phyloP scores from a whole-genome alignment of 2,888 invertebrate genomes.

The Plusia festucae region DNA sequence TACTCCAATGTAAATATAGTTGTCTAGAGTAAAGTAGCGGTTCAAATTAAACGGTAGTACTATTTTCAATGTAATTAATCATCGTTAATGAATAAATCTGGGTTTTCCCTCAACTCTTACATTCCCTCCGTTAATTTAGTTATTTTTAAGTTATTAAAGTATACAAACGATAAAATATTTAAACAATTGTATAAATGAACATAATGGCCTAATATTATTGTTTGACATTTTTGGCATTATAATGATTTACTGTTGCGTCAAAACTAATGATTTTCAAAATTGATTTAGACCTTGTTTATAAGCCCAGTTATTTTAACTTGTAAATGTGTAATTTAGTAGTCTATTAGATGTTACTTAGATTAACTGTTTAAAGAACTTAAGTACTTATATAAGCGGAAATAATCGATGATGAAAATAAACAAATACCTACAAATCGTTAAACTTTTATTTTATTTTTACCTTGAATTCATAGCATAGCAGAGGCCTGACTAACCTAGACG shows the following conservation, averaged over 20 bases:
- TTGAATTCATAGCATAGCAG: slow-evolving; percentile 10
- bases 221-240: slow-evolving; percentile 36
- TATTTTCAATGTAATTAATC: slow-evolving; percentile 54
- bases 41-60: slow-evolving; percentile 50
- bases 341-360: slow-evolving; percentile 87
- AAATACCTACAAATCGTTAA: slow-evolving; percentile 81
- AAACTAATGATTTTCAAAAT: slow-evolving; percentile 43
- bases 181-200: slow-evolving; percentile 20
- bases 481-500: neutral
- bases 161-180: slow-evolving; percentile 28
- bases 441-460: slow-evolving; percentile 50
- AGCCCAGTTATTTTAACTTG: slow-evolving; percentile 81
- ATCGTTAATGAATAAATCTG: slow-evolving; percentile 58
- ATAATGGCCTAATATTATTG: slow-evolving; percentile 53
- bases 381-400: slow-evolving; percentile 59
- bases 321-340: slow-evolving; percentile 88
- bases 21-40: slow-evolving; percentile 65
- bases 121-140: slow-evolving; percentile 72
- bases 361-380: slow-evolving; percentile 78
- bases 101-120: slow-evolving; percentile 62
- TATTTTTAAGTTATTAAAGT: slow-evolving; percentile 65
- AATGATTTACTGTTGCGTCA: slow-evolving; percentile 21
- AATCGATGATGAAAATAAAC: slow-evolving; percentile 75
- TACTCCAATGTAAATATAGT: slow-evolving; percentile 81
- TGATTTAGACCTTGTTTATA: slow-evolving; percentile 50